These are phyloP conservation scores for Xiphophorus couchianus DNA, from an alignment of 2,113 vertebrate genomes.

Conservation along the genomic window DNA sequence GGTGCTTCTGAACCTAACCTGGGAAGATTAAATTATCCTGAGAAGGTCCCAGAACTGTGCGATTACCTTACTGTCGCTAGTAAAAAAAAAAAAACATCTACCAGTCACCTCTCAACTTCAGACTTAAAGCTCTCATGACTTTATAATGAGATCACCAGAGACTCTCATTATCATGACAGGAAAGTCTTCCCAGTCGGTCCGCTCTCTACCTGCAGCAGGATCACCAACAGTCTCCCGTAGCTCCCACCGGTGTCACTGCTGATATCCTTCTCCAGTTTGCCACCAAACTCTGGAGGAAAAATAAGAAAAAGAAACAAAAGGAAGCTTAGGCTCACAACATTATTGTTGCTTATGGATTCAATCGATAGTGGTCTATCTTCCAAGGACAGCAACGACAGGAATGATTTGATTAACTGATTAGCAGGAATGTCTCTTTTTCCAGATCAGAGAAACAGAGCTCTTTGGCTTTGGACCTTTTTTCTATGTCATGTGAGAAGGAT, in stretches of 20 bases:
- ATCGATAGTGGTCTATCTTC: slow-evolving; percentile 6
- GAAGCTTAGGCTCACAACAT: slow-evolving; percentile 40
- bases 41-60: background rate
- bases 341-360: slow-evolving; percentile 26
- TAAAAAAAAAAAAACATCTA: slow-evolving; percentile 17
- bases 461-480: slow-evolving; percentile 3
- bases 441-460: slow-evolving; percentile 40
- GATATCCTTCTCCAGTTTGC: slow-evolving; percentile 89
- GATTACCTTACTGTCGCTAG: slow-evolving; percentile 48
- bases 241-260: slow-evolving; percentile 90
- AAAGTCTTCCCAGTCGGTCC: slow-evolving; percentile 32
- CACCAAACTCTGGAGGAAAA: slow-evolving; percentile 84
- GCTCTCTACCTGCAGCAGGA: slow-evolving; percentile 89
- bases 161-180: slow-evolving; percentile 55
- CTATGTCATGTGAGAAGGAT: background rate
- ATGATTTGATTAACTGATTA: slow-evolving; percentile 44
- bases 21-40: slow-evolving; percentile 40
- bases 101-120: background rate
- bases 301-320: slow-evolving; percentile 48
- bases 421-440: slow-evolving; percentile 14
- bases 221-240: slow-evolving; percentile 90
- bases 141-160: slow-evolving; percentile 54
- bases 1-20: slow-evolving; percentile 19
- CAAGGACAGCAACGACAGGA: slow-evolving; percentile 8
- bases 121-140: slow-evolving; percentile 55